These are phyloP conservation scores for Lamellibrachia luymesi DNA, from an alignment of 1,140 invertebrate species.

Conservation along the genomic window DNA sequence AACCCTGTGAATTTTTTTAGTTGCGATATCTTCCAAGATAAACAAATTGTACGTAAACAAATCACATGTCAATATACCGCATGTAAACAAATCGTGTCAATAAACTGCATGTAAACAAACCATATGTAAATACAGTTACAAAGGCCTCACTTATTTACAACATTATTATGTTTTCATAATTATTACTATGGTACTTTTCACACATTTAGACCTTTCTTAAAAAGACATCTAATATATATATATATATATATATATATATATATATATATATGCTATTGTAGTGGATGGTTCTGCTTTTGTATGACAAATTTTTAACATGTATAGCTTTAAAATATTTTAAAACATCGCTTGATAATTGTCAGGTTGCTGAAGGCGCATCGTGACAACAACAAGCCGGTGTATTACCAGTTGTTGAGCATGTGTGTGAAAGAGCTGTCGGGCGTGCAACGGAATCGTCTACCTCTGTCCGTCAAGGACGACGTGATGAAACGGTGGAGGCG, in stretches of 20 bases:
- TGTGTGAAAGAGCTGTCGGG: slow-evolving; percentile 42
- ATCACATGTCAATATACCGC: neutral
- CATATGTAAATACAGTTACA: no score
- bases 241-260: neutral
- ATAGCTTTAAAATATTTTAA: no score
- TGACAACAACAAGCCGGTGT: slow-evolving; percentile 37
- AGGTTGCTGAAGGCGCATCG: slow-evolving; percentile 40
- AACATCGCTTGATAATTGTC: neutral
- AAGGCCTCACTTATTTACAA: no score
- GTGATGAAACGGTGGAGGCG: slow-evolving; percentile 36
- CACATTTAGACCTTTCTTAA: neutral
- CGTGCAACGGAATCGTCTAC: slow-evolving; percentile 43
- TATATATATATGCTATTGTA: neutral
- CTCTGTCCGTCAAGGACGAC: slow-evolving; percentile 36
- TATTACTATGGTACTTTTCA: no score
- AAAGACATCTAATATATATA: neutral
- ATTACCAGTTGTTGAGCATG: slow-evolving; percentile 38
- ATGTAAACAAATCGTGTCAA: no score
- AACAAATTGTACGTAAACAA: neutral
- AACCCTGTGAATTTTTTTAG: neutral
- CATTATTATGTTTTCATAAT: no score
- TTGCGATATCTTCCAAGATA: neutral
- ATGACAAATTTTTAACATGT: no score
- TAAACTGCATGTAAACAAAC: no score
- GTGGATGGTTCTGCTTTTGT: neutral